A percentile compares a stretch with the other conserved stretches of the same genome.
These are phyloP conservation scores for Tetanocera ferruginea DNA, from an alignment of 2,888 invertebrate species.

Conservation along the genomic window DNA sequence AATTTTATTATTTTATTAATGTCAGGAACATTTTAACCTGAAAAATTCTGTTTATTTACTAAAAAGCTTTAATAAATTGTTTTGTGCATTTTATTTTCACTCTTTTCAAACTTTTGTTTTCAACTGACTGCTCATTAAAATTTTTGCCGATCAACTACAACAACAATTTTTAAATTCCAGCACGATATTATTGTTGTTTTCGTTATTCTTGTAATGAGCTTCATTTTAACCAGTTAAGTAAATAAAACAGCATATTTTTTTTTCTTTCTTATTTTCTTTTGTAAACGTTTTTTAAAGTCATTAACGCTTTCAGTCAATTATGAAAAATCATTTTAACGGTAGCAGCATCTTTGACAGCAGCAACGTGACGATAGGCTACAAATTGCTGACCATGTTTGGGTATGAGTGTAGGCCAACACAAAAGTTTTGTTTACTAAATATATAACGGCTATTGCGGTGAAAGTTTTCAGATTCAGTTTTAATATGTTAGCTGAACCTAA, in stretches of 20 bases:
- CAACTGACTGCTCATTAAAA: not conserved
- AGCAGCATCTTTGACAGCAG: conserved; percentile 16
- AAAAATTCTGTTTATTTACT: too few species aligned
- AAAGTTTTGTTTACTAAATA: not conserved
- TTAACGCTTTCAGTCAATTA: conserved; percentile 33
- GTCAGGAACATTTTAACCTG: too few species aligned
- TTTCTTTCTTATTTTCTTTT: not conserved
- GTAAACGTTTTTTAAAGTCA: conserved; percentile 16
- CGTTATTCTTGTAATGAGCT: not conserved
- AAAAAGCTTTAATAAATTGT: too few species aligned
- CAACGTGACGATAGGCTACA: not conserved
- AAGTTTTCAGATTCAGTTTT: too few species aligned
- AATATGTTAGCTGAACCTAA: not conserved
- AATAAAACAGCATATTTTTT: not conserved
- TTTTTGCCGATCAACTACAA: not conserved
- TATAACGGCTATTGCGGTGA: too few species aligned
- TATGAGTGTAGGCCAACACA: not conserved
- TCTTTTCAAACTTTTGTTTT: too few species aligned
- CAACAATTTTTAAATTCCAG: conserved; percentile 15
- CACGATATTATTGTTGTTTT: not conserved
- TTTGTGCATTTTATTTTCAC: too few species aligned
- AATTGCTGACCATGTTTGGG: conserved; percentile 1
- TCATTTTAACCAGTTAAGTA: conserved; percentile 4
- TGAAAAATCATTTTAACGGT: conserved; percentile 17
- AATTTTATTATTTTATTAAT: too few species aligned